phyloP scores from a whole-genome alignment of 2,888 invertebrate species.

The Platycnemis pennipes region DNA sequence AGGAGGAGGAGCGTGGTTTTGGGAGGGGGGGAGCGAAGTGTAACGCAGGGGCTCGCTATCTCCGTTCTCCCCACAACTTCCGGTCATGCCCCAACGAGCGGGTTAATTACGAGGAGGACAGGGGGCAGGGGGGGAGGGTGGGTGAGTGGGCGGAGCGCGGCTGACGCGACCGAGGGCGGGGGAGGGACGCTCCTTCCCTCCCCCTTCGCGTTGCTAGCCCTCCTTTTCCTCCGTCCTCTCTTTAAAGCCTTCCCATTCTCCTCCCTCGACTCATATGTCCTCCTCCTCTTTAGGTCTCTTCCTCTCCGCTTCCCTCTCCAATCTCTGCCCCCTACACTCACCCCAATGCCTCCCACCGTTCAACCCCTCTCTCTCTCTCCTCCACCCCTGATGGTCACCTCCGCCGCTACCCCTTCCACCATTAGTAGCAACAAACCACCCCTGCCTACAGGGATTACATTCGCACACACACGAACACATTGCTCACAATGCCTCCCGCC shows the following conservation, averaged over 20 bases:
- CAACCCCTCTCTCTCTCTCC: background rate
- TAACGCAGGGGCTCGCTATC: slow-evolving; percentile 58
- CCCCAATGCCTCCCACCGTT: slow-evolving; percentile 23
- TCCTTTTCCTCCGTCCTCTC: background rate
- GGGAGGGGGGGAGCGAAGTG: background rate
- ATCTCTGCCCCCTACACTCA: background rate
- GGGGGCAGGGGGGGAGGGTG: background rate
- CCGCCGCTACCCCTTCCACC: background rate
- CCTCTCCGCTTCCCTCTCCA: background rate
- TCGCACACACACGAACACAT: background rate
- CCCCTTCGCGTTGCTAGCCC: background rate
- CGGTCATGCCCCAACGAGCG: slow-evolving; percentile 63
- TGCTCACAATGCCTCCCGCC: slow-evolving; percentile 30
- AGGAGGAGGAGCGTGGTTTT: background rate
- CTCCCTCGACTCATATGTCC: background rate
- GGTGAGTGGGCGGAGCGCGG: background rate
- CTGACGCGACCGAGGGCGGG: background rate
- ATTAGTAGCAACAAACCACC: slow-evolving; percentile 37
- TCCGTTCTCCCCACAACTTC: slow-evolving; percentile 61
- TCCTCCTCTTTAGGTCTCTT: background rate
- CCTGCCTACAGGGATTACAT: slow-evolving; percentile 18
- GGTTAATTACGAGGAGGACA: slow-evolving; percentile 59
- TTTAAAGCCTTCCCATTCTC: background rate
- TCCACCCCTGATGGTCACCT: background rate
- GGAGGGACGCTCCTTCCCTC: background rate